Percentiles rank a stretch among this genome's conserved stretches.
Evolutionary conservation across 2,888 invertebrate genomes (phyloP).

Genomic region (Drosophila pseudotakahashii): DNA sequence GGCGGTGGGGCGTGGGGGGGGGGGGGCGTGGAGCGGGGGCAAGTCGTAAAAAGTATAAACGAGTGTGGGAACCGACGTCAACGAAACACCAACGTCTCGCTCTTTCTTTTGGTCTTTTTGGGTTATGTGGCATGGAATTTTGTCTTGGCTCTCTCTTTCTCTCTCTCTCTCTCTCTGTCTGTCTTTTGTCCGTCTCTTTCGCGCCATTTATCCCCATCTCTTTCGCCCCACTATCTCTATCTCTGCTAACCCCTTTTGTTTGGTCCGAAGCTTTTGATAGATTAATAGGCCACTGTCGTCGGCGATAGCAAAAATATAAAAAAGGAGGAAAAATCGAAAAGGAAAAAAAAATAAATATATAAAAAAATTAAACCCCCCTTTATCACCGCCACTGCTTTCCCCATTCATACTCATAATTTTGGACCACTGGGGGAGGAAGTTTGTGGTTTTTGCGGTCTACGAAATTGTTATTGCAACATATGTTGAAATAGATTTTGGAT

Average conservation of each 20-base stretch:
- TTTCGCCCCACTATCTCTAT: slow-evolving; percentile 1
- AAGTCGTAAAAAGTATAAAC: slow-evolving; percentile 63
- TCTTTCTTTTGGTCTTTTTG: slow-evolving; percentile 40
- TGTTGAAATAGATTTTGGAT: slow-evolving; percentile 28
- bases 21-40: slow-evolving; percentile 4
- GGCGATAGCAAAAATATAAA: slow-evolving; percentile 27
- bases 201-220: background rate
- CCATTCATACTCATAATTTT: slow-evolving; percentile 12
- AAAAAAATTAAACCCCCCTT: too few species aligned
- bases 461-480: slow-evolving; percentile 21
- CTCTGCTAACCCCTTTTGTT: slow-evolving; percentile 32
- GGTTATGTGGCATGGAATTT: slow-evolving; percentile 54
- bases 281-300: slow-evolving; percentile 70
- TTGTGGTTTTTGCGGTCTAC: slow-evolving; percentile 69
- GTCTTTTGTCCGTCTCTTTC: background rate
- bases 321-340: slow-evolving; percentile 3
- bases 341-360: slow-evolving; percentile 3
- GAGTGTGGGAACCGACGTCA: slow-evolving; percentile 71
- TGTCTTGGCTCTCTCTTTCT: slow-evolving; percentile 3
- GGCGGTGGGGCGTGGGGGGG: slow-evolving; percentile 2
- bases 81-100: slow-evolving; percentile 36
- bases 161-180: slow-evolving; percentile 3
- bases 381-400: background rate
- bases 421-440: slow-evolving; percentile 57
- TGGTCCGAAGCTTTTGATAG: slow-evolving; percentile 58